Conservation (phyloP, 2,888 invertebrate species). For the Protonemura montana region DNA sequence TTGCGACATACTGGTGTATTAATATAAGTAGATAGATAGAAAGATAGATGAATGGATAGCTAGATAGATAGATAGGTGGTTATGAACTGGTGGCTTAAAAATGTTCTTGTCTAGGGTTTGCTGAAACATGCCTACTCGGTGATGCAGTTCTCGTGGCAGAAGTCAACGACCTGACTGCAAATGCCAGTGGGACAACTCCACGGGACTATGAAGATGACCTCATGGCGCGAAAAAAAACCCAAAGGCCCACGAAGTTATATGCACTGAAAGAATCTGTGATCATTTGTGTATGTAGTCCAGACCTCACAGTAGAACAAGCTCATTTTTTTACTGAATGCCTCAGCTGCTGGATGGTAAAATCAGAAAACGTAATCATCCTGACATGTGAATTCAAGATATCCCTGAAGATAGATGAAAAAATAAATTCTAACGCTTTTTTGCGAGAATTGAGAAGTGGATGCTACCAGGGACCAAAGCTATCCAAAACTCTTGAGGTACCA, state of each 20-base stretch:
- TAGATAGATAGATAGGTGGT: too few species aligned
- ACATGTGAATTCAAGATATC: slow-evolving; percentile 22
- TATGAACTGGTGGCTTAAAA: too few species aligned
- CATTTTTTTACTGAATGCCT: slow-evolving; percentile 42
- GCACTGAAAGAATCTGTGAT: not conserved
- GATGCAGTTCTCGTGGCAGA: slow-evolving; percentile 30
- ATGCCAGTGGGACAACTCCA: not conserved
- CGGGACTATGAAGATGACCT: not conserved
- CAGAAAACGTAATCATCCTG: slow-evolving; percentile 44
- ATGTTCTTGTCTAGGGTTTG: slow-evolving; percentile 39
- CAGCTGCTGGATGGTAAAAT: slow-evolving; percentile 39
- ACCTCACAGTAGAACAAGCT: slow-evolving; percentile 38
- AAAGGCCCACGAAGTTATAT: not conserved
- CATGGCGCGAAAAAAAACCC: not conserved
- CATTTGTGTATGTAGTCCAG: slow-evolving; percentile 39
- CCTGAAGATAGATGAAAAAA: slow-evolving; percentile 1
- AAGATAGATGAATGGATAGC: too few species aligned
- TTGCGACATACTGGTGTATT: too few species aligned
- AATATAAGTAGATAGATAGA: too few species aligned
- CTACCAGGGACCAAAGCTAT: not conserved
- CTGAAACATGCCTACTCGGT: slow-evolving; percentile 31
- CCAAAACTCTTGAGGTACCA: slow-evolving; percentile 40
- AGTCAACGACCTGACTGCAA: slow-evolving; percentile 16
- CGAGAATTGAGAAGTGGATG: slow-evolving; percentile 33
- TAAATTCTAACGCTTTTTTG: slow-evolving; percentile 31